Evolutionary conservation across 1,140 invertebrate species (phyloP).

Genomic region (Saccostrea cuccullata): DNA sequence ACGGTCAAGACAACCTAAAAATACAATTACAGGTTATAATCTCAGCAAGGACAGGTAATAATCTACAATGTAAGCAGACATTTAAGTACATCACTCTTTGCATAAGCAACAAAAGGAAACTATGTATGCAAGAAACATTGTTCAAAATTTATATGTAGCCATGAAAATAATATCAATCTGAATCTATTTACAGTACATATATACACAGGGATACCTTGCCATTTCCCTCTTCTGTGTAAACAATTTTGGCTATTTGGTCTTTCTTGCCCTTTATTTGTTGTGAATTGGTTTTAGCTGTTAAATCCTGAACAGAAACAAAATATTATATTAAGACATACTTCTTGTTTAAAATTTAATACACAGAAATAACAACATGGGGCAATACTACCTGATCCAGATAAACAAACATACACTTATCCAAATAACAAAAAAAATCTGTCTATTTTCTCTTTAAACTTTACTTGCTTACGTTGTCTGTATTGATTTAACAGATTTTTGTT

Average conservation of each 20-base stretch:
- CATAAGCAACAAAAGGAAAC: too few relatives aligned
- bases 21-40: neutral
- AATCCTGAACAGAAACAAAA: slow-evolving; percentile 55
- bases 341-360: neutral
- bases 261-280: slow-evolving; percentile 69
- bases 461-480: neutral
- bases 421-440: neutral
- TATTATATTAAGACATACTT: neutral
- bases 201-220: slow-evolving; percentile 63
- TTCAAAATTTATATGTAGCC: too few relatives aligned
- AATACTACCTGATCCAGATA: too few relatives aligned
- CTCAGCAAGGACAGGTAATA: too few relatives aligned
- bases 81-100: too few relatives aligned
- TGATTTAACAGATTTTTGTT: neutral
- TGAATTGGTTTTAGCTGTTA: slow-evolving; percentile 65
- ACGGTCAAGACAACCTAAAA: slow-evolving; percentile 69
- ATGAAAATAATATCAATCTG: too few relatives aligned
- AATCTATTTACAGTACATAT: neutral
- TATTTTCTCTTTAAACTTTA: neutral
- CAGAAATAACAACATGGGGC: neutral
- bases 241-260: slow-evolving; percentile 69
- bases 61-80: too few relatives aligned
- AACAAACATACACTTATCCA: too few relatives aligned
- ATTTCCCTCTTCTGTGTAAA: slow-evolving; percentile 70
- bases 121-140: too few relatives aligned